phyloP scores from a whole-genome alignment of 2,888 invertebrate species.

The Sarcophaga variegata region DNA sequence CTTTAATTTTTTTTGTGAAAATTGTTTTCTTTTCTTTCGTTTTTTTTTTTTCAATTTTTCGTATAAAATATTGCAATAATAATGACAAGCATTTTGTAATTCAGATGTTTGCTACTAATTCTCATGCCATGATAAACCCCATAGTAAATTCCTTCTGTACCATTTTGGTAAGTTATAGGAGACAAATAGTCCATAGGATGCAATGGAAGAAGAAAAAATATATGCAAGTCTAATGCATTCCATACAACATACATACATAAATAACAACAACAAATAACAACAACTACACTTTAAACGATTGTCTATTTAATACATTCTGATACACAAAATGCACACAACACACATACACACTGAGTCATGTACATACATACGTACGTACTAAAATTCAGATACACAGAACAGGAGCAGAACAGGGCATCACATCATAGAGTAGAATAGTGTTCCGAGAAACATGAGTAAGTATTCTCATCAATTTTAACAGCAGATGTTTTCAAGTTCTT shows the following conservation, averaged over 20 bases:
- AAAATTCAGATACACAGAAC: not conserved
- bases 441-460: conserved; percentile 48
- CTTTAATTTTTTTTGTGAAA: not conserved
- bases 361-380: not conserved
- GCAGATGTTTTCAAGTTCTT: conserved; percentile 64
- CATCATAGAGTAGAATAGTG: not conserved
- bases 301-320: conserved; percentile 13
- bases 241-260: not conserved
- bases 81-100: conserved; percentile 53
- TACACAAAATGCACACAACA: not conserved
- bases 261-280: not conserved
- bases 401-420: not conserved
- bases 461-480: conserved; percentile 59
- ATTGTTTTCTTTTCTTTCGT: not conserved
- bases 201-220: conserved; percentile 4
- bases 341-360: not conserved
- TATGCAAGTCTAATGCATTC: conserved; percentile 47
- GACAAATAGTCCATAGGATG: conserved; percentile 9
- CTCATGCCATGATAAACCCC: conserved; percentile 43
- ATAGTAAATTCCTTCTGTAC: conserved; percentile 18
- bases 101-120: conserved; percentile 51
- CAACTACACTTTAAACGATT: conserved; percentile 8
- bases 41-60: not conserved
- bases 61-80: conserved; percentile 33
- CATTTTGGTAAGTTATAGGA: conserved; percentile 10